Conservation (phyloP, 2,113 vertebrate species). For the Argyrosomus japonicus region DNA sequence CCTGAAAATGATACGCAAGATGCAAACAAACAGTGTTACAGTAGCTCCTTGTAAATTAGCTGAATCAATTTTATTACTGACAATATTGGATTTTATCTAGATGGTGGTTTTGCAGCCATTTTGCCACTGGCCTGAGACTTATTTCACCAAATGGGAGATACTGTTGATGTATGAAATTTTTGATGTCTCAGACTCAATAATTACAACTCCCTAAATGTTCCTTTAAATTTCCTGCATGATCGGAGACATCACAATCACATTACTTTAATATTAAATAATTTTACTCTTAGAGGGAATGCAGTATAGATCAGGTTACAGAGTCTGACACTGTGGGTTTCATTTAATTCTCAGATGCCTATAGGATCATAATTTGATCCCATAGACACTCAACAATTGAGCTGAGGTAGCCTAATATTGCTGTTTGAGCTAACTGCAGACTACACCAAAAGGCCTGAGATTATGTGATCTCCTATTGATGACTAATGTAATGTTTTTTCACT, state of each 20-base stretch:
- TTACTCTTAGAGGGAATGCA: not conserved
- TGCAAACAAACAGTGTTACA: not conserved
- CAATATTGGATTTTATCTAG: not conserved
- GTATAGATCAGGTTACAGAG: no score
- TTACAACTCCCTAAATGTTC: not conserved
- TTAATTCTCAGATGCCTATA: no score
- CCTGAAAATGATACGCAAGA: not conserved
- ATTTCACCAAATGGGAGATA: not conserved
- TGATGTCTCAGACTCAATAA: not conserved
- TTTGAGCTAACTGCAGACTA: no score
- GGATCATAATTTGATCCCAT: no score
- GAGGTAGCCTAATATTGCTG: no score
- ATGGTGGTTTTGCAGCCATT: not conserved
- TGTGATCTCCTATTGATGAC: no score
- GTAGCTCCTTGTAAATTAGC: not conserved
- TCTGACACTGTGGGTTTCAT: no score
- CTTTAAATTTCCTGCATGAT: not conserved
- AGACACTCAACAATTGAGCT: no score
- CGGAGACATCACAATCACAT: not conserved
- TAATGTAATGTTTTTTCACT: no score
- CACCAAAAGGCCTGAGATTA: no score
- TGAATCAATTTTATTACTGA: not conserved
- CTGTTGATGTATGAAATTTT: not conserved
- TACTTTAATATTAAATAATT: not conserved
- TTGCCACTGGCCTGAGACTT: not conserved